Evolutionary conservation across 2,888 invertebrate genomes (phyloP), one percentile per base, ranked within the genome.

Genomic region (Tyria jacobaeae): DNA sequence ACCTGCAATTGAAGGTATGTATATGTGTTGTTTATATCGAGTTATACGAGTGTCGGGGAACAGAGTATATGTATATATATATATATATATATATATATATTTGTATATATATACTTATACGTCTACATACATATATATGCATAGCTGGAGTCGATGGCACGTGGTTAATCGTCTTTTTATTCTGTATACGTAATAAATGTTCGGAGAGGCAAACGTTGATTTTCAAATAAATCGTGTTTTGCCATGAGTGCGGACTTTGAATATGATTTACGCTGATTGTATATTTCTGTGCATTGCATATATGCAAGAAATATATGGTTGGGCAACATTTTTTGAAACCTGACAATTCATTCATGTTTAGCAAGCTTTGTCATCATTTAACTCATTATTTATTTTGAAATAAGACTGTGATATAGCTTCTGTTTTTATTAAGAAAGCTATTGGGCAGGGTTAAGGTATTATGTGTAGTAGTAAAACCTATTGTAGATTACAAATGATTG

Each of bases 81-180:
- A 70, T 74, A 70, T n/a, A n/a, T n/a, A n/a, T n/a, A n/a, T n/a
- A n/a, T n/a, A n/a, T n/a, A n/a, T n/a, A n/a, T n/a, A n/a, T n/a
- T n/a, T n/a, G n/a, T n/a, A n/a, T n/a, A n/a, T n/a, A n/a, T n/a
- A n/a, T n/a, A n/a, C n/a, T n/a, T n/a, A n/a, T n/a, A n/a, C n/a
- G n/a, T n/a, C n/a, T n/a, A n/a, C n/a, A n/a, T n/a, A n/a, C n/a
- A 80, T 35, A 37, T 37, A 56, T 69, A 68, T 79, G 70, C 74
- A 70, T 74, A 70, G 68, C 80, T 78, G 50, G 54, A 24, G 48
- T 27, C 63, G 78, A 78, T 82, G 89, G 90, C 90, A 90, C 90
- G 90, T 91, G 90, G 89, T 87, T 79, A 80, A 74, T 78, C 73
- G 76, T 77, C 79, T 83, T 85, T 88, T 86, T 86, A 82, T 82